Conservation (phyloP, 2,113 vertebrate species). For the Ceuthmochares aereus region DNA sequence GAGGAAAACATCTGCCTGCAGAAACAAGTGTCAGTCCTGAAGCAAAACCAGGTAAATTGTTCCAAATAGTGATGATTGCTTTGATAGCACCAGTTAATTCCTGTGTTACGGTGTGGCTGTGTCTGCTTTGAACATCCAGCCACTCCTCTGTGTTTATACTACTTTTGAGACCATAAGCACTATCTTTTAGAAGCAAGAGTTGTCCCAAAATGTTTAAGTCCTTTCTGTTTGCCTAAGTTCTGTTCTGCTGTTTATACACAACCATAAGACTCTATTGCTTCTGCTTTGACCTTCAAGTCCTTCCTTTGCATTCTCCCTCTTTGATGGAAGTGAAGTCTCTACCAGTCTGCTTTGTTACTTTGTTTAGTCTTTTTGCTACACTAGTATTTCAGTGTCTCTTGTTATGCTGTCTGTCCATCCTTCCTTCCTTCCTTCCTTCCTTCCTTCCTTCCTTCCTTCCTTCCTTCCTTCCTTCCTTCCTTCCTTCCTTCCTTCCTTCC, state of each 20-base stretch:
- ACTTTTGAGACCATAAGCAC: neutral
- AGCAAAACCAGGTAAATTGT: slow-evolving; percentile 91
- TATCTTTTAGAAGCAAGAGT: neutral
- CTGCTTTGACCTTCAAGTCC: neutral
- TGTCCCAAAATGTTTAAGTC: neutral
- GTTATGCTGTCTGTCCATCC: neutral
- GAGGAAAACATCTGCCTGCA: slow-evolving; percentile 98
- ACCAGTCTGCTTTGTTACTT: neutral
- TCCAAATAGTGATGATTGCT: neutral
- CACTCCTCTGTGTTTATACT: neutral
- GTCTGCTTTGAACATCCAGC: neutral
- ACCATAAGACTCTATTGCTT: neutral
- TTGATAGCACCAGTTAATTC: neutral
- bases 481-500: no score
- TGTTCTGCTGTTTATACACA: neutral
- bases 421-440: no score
- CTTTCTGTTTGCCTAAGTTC: neutral
- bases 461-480: no score
- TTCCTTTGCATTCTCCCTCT: neutral
- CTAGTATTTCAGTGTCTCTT: neutral
- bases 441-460: no score
- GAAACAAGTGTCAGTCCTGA: slow-evolving; percentile 95
- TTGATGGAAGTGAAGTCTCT: neutral
- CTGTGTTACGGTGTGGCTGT: neutral
- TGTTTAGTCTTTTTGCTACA: neutral